Evolutionary conservation across 2,797 vertebrate genomes (phyloP), one percentile per base, ranked within the genome.

Genomic region (Acanthurus leucopareius): DNA sequence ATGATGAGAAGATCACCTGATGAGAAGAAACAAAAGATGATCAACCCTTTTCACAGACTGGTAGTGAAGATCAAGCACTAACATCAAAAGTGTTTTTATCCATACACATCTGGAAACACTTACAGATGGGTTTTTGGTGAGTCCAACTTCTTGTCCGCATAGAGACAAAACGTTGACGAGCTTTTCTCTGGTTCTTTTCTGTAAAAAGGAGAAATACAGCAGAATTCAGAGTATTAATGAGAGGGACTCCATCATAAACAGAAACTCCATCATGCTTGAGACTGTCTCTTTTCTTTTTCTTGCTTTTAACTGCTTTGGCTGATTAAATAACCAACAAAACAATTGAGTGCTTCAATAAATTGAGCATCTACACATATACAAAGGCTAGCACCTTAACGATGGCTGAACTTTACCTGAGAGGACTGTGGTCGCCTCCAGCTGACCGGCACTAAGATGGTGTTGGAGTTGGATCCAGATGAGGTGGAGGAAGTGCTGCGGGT

Each of bases 1-100:
- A 99, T 8, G 98, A 99, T 15, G 98, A 99, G 93, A 99, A 99
- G 93, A 99, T 99, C 78, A 99, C 98, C 98, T 99, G 89, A 7
- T 56, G 48, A 73, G 32, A 54, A 60, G 22, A 10, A 1, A n/a
- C 19, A 32, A 57, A 44, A 19, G 8, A 11, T 8, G 5, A 38
- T 67, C 74, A 8, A 58, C 13, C 32, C 7, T 54, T 0, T 2
- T 25, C 44, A 44, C 22, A 11, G 28, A 25, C 15, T 40, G 5
- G 20, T 7, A 7, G 11, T n/a, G 20, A 61, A 28, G 7, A 2
- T 15, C 6, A 60, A 4, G 22, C 40, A 42, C 9, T 10, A 42
- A 42, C 40, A 60, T 3, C 10, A 13, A 32, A 25, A 28, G 32
- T 6, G 3, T 73, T 54, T 56, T 48, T 60, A 15, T 60, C 11